Evolutionary conservation across 2,113 vertebrate genomes (phyloP).

Genomic region (Myotis davidii): DNA sequence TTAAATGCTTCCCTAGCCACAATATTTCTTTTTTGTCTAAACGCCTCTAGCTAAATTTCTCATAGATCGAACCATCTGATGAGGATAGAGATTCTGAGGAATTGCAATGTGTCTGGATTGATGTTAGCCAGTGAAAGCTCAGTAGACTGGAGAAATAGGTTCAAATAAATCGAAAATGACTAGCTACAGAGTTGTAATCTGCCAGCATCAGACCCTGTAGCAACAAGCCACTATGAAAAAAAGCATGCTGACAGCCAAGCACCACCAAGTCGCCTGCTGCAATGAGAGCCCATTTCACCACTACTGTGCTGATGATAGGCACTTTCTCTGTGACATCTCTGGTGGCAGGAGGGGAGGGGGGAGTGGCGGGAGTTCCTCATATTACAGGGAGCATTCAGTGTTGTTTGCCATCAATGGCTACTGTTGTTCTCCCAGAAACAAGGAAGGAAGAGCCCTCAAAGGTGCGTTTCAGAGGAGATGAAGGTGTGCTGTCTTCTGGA

Average conservation of each 20-base stretch:
- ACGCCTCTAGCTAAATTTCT: constrained; percentile 91
- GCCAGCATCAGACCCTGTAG: constrained; percentile 88
- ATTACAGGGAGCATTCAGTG: neutral
- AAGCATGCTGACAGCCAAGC: constrained; percentile 63
- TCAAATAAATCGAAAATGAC: constrained; percentile 94
- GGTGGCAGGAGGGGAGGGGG: neutral
- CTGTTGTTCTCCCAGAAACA: neutral
- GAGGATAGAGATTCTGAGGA: constrained; percentile 87
- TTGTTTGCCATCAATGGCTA: neutral
- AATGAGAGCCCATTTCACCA: neutral
- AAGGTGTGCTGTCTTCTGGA: neutral
- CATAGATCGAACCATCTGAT: constrained; percentile 89
- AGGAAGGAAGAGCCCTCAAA: neutral
- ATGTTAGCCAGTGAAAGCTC: constrained; percentile 86
- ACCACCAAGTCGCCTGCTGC: constrained; percentile 62
- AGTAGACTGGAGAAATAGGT: constrained; percentile 81
- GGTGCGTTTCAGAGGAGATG: neutral
- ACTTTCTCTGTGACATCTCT: neutral
- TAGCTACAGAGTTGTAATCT: constrained; percentile 91
- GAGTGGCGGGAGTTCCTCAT: neutral
- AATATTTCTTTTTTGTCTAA: constrained; percentile 93
- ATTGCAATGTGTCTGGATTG: constrained; percentile 88
- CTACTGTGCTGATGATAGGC: neutral
- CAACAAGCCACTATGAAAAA: constrained; percentile 86
- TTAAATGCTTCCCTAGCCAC: constrained; percentile 96